Percentiles rank a stretch among this genome's conserved stretches.
Conservation (phyloP, 2,797 vertebrate species). For the Staurois parvus region DNA sequence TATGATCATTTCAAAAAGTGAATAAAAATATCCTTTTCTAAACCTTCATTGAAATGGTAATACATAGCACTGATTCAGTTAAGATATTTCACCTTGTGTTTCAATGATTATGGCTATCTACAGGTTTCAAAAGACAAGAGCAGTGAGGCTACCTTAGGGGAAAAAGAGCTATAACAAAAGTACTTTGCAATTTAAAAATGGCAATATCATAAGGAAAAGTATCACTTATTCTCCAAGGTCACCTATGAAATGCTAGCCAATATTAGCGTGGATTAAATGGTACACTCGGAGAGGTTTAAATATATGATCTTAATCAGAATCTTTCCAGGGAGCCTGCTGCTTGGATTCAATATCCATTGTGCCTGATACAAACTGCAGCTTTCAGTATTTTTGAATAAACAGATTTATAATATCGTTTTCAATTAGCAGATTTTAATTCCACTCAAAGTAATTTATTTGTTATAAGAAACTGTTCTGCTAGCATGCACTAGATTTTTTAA, state of each 20-base stretch:
- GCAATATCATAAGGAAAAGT: conserved; percentile 37
- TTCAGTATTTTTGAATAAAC: conserved; percentile 59
- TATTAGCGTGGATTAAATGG: conserved; percentile 53
- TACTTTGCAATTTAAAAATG: conserved; percentile 48
- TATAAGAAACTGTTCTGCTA: conserved; percentile 55
- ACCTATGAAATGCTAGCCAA: conserved; percentile 48
- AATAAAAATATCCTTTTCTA: conserved; percentile 2
- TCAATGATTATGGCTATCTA: conserved; percentile 31
- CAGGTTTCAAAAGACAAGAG: conserved; percentile 23
- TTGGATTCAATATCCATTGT: conserved; percentile 47
- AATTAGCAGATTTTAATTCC: conserved; percentile 58
- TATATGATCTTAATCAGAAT: conserved; percentile 59
- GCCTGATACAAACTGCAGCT: conserved; percentile 37
- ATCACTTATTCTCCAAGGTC: conserved; percentile 53
- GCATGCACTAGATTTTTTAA: conserved; percentile 52
- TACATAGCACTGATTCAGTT: background rate
- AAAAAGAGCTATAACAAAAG: conserved; percentile 33
- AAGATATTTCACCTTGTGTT: conserved; percentile 23
- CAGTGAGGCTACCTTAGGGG: conserved; percentile 14
- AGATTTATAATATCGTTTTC: conserved; percentile 62
- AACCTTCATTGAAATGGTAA: conserved; percentile 17
- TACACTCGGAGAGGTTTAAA: conserved; percentile 47
- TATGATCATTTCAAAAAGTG: background rate
- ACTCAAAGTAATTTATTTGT: conserved; percentile 56
- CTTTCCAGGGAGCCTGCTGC: conserved; percentile 41